Conservation (phyloP, 2,888 invertebrate species). For the Dichetophora obliterata region DNA sequence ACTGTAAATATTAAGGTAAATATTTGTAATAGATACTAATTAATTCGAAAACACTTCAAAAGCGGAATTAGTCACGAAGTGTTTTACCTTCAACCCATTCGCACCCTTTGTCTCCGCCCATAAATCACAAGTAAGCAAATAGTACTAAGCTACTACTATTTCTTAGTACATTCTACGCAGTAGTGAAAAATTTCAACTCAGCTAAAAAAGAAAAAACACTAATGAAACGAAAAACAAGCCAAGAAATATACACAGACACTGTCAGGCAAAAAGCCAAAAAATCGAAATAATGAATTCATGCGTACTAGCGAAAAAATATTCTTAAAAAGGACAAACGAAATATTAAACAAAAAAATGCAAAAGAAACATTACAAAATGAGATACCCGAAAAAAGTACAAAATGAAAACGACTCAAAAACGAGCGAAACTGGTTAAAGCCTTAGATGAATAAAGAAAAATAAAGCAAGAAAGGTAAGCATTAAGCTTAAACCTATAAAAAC, state of each 20-base stretch:
- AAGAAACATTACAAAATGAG: not conserved
- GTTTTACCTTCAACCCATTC: too few relatives aligned
- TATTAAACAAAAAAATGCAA: not conserved
- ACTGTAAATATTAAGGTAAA: too few relatives aligned
- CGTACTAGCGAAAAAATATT: conserved; percentile 31
- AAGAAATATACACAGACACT: not conserved
- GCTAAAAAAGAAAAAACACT: conserved; percentile 2
- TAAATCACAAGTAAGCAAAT: not conserved
- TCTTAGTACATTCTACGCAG: not conserved
- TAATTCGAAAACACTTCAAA: not conserved
- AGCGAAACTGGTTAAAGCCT: conserved; percentile 4
- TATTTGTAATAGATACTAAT: too few relatives aligned
- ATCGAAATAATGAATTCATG: conserved; percentile 29
- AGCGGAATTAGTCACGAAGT: conserved; percentile 15
- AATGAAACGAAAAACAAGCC: not conserved
- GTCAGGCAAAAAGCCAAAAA: not conserved
- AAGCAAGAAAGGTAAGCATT: not conserved
- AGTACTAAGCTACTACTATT: not conserved
- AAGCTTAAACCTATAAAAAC: conserved; percentile 7
- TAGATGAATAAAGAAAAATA: not conserved
- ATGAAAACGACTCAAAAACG: conserved; percentile 4
- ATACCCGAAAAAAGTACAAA: not conserved
- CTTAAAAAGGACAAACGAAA: conserved; percentile 8
- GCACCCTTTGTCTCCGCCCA: too few relatives aligned
- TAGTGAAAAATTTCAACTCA: not conserved